Base-by-base conservation (phyloP, 2,113 vertebrate genomes). In the Alexandromys fortis region DNA sequence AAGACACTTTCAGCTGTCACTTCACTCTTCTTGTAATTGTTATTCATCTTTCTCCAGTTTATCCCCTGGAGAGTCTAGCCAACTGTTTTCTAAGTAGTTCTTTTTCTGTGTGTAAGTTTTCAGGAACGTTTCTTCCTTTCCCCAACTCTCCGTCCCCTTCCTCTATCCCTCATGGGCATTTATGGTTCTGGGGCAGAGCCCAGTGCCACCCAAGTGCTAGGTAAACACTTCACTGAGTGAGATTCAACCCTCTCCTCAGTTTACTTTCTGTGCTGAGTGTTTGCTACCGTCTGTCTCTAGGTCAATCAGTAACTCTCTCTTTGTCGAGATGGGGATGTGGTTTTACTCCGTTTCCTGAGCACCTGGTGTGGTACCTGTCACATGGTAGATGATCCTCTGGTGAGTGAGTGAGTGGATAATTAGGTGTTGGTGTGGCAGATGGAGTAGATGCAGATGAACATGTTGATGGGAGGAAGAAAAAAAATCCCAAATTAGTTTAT, bases 301-400 rank as follows among this genome's bases (percentile, higher is more conserved):
- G 81, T 83, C 81, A 83, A 83, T 83, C 81, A 83, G 13, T 83
- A 83, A 83, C 81, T 63, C 55, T 83, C 61, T 63, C n/a, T 63
- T 14, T 63, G 58, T 83, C 42, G 81, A 63, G 81, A 83, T 30
- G 38, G 55, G 63, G 81, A 63, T 63, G 81, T 63, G 22, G 3
- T 28, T 28, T 28, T 63, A 28, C 55, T 21, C 55, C 1, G n/a
- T 83, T 8, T 83, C 55, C 58, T 63, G 42, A 83, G 81, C 24
- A 30, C 24, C 55, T 42, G 55, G 55, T 63, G n/a, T 63, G 38
- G 22, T 7, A 7, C 7, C 58, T 63, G 81, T 42, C 81, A 63
- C 24, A 28, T 26, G 28, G n/a, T 4, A 16, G n/a, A 63, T 63
- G 81, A 10, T 61, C 52, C 35, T 82, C 58, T 83, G n/a, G 26